A percentile compares a stretch with the other conserved stretches of the same genome.
These are phyloP conservation scores for Okapia johnstoni DNA, from an alignment of 2,113 vertebrate genomes.

Conservation along the genomic window DNA sequence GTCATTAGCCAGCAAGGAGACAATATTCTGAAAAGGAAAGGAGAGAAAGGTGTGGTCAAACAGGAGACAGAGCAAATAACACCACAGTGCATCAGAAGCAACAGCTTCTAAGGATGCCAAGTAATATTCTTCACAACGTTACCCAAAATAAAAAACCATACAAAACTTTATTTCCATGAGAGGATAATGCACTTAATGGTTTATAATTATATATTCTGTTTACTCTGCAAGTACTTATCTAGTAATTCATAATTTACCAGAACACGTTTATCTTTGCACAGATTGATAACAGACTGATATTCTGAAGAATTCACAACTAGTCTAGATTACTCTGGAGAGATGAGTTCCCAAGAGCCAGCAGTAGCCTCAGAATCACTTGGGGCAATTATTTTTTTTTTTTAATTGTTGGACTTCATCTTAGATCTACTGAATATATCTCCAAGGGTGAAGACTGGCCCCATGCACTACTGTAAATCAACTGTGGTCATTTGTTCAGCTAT, in stretches of 20 bases:
- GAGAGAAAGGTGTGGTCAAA: not conserved
- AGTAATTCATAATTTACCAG: conserved; percentile 70
- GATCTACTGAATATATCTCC: not conserved
- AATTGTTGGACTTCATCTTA: not conserved
- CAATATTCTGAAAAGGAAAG: not conserved
- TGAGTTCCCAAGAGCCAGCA: not conserved
- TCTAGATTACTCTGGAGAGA: not conserved
- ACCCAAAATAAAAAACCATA: not conserved
- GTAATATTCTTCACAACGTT: not conserved
- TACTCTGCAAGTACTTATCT: conserved; percentile 56
- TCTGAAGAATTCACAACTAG: conserved; percentile 5
- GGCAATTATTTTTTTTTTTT: not conserved
- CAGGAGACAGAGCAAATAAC: not conserved
- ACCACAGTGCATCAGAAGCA: not conserved
- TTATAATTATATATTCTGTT: conserved; percentile 57
- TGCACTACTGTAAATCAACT: not conserved
- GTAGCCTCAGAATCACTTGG: not conserved
- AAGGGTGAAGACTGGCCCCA: not conserved
- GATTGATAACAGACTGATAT: conserved; percentile 33
- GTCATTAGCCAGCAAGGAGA: not conserved
- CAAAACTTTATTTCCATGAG: not conserved
- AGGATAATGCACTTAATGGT: conserved; percentile 39
- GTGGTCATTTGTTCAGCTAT: not conserved
- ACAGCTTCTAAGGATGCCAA: not conserved
- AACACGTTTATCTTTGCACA: conserved; percentile 53